These are phyloP conservation scores for Argentina silus DNA, from an alignment of 2,797 vertebrate genomes.

Conservation along the genomic window DNA sequence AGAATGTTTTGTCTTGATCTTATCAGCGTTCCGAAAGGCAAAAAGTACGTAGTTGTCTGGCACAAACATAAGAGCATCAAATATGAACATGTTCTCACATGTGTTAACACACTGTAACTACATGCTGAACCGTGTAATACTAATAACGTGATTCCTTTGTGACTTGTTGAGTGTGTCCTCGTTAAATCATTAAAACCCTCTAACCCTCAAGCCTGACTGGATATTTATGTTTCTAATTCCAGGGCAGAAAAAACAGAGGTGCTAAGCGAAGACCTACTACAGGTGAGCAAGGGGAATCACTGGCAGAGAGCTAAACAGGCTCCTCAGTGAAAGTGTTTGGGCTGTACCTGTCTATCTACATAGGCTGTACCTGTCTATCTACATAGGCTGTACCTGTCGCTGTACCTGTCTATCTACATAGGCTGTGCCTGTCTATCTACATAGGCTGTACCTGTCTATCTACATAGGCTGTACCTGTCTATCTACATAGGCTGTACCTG, in stretches of 20 bases:
- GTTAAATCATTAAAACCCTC: constrained; percentile 27
- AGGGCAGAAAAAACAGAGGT: constrained; percentile 97
- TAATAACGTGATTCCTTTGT: constrained; percentile 6
- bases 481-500: no score
- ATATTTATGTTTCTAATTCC: constrained; percentile 36
- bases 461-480: no score
- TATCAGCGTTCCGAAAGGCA: background rate
- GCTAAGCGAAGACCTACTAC: constrained; percentile 93
- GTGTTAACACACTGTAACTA: background rate
- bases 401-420: background rate
- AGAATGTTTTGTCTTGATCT: constrained; percentile 17
- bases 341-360: background rate
- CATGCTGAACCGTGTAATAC: background rate
- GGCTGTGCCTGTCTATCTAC: background rate
- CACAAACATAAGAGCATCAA: background rate
- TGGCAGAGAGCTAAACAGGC: background rate
- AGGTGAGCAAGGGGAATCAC: constrained; percentile 77
- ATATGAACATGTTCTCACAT: background rate
- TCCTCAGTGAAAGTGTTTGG: no score
- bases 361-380: no score
- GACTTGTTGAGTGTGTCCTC: constrained; percentile 26
- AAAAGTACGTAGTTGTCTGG: background rate
- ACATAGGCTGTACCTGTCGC: background rate
- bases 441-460: no score
- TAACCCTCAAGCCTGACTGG: background rate